These are phyloP conservation scores for Montipora capricornis DNA, from an alignment of 64 coral and sea anemone species.

Conservation along the genomic window DNA sequence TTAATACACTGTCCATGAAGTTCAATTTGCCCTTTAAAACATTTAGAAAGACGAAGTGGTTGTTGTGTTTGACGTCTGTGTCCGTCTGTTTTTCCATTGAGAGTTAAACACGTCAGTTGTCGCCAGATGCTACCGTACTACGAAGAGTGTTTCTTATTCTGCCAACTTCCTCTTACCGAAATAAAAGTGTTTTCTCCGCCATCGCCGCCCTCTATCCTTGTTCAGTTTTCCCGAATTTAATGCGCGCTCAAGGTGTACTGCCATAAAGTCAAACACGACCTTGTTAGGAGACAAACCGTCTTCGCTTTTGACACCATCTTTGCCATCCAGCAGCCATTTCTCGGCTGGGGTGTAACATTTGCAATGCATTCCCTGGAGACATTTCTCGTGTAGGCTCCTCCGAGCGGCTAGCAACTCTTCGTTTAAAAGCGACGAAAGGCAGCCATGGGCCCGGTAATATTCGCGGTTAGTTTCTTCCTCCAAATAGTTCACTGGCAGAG, in stretches of 20 bases:
- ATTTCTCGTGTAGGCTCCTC: slow-evolving; percentile 23
- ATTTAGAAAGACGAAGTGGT: too few species aligned
- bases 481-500: slow-evolving; percentile 10
- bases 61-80: too few species aligned
- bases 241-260: slow-evolving; percentile 68
- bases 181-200: slow-evolving; percentile 55
- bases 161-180: slow-evolving; percentile 12
- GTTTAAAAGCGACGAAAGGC: slow-evolving; percentile 23
- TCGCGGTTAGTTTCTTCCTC: slow-evolving; percentile 30
- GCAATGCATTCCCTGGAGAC: slow-evolving; percentile 20
- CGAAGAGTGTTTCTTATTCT: neutral
- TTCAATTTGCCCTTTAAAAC: too few species aligned
- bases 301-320: neutral
- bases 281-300: slow-evolving; percentile 2
- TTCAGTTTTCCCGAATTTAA: slow-evolving; percentile 68
- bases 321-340: neutral
- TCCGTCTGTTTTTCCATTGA: too few species aligned
- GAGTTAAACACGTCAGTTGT: too few species aligned
- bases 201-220: slow-evolving; percentile 64
- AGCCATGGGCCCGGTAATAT: slow-evolving; percentile 14
- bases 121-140: too few species aligned
- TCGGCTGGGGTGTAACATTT: neutral
- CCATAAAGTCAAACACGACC: slow-evolving; percentile 65
- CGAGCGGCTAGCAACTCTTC: neutral
- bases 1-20: too few species aligned